These are phyloP conservation scores for Mythimna impura DNA, from an alignment of 2,888 invertebrate species.

Conservation along the genomic window DNA sequence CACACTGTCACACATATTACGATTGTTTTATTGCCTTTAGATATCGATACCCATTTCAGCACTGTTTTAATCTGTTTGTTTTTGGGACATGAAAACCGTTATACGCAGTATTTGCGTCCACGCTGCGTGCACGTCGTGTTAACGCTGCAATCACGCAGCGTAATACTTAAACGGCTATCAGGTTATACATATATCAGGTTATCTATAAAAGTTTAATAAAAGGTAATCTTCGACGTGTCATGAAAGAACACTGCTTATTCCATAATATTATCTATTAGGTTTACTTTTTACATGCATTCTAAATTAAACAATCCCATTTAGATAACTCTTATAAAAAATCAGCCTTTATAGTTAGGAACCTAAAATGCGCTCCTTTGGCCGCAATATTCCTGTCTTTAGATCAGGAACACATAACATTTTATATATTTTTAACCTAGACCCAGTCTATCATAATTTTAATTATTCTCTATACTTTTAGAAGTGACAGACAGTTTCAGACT, in stretches of 20 bases:
- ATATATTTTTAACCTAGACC: background rate
- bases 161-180: background rate
- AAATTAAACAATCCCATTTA: background rate
- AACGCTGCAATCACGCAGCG: background rate
- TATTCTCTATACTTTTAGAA: background rate
- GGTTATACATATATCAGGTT: background rate
- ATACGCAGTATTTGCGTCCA: background rate
- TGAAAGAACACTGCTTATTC: background rate
- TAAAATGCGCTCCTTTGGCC: conserved; percentile 13
- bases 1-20: no score
- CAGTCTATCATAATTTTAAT: background rate
- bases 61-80: no score
- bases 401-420: background rate
- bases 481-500: conserved; percentile 5
- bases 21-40: no score
- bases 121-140: background rate
- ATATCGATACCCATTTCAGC: no score
- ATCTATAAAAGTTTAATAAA: background rate
- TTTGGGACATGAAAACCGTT: no score
- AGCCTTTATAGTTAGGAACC: background rate
- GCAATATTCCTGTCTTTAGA: conserved; percentile 1
- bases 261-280: background rate
- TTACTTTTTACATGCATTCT: background rate
- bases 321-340: background rate
- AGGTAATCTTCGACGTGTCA: background rate